Evolutionary conservation across 2,113 vertebrate genomes (phyloP).

Genomic region (Tachycineta bicolor): DNA sequence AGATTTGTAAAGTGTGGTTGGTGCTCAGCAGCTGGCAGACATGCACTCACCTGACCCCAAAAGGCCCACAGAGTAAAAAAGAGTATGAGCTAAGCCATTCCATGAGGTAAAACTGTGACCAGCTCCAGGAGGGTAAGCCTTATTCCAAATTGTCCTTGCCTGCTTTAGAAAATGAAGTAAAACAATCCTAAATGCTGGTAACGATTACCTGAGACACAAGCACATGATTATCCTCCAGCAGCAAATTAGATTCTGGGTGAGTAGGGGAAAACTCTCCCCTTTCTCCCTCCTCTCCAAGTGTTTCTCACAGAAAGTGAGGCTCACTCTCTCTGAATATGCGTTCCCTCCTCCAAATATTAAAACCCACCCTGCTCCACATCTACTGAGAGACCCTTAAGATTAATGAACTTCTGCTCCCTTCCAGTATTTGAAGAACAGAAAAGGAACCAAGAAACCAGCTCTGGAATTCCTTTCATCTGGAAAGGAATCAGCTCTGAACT

Average conservation of each 20-base stretch:
- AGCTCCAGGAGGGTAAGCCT: background rate
- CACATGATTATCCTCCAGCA: background rate
- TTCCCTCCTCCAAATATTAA: background rate
- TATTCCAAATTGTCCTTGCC: background rate
- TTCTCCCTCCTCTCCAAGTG: background rate
- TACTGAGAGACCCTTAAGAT: background rate
- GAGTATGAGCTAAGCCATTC: background rate
- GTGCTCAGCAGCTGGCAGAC: background rate
- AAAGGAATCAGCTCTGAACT: background rate
- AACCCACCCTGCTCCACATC: background rate
- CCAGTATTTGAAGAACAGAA: background rate
- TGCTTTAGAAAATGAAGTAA: background rate
- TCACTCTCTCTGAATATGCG: background rate
- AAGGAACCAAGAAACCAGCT: background rate
- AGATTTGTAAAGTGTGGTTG: background rate
- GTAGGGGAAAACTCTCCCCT: background rate
- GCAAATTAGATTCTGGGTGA: background rate
- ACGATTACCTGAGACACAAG: background rate
- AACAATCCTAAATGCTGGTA: background rate
- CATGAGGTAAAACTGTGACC: background rate
- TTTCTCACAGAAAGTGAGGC: background rate
- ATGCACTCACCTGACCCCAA: background rate
- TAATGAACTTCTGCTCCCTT: background rate
- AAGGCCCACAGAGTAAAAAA: background rate
- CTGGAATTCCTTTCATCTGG: too few species aligned